Base-by-base conservation (phyloP, 2,888 invertebrate species). In the Halictus quadricinctus region DNA sequence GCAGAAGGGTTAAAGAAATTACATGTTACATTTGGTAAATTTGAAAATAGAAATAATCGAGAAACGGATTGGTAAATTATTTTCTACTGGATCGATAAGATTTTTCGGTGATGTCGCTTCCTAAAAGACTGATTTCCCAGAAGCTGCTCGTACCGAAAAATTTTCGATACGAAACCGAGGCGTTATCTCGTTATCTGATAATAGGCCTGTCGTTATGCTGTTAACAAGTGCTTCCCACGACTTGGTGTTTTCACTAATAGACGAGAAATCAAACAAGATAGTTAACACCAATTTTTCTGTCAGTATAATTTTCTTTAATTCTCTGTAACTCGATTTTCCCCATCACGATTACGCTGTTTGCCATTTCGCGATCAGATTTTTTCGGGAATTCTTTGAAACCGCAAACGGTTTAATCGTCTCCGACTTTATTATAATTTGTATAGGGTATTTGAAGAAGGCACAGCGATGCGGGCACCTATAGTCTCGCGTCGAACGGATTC, bases 181-280 rank as follows among this genome's bases (percentile, higher is more conserved):
- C 29, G 74, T 58, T 81, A 84, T 86, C 84, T 79, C 41, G 25
- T 41, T 15, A 25, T 13, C 66, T 74, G 84, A 81, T 81, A 79
- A 81, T 50, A 36, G 74, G 43, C 64, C 69, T 60, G 70, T 36
- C 43, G 46, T 54, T 25, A 21, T 25, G 2, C 1, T n/a, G 43
- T 54, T 64, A 15, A 70, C 13, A 79, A 76, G 79, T 77, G 64
- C 66, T 79, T 43, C 64, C 25, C 15, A 15, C 64, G 64, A 13
- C 6, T 15, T 64, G 15, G 29, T 64, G 15, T 64, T 64, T 64
- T 64, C 60, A 25, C 7, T 64, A 64, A 64, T 29, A 15, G 64
- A 15, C 29, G 29, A 64, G 64, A 0, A 64, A 64, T 29, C 64
- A 29, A 64, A 64, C 64, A 29, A 29, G 15, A 25, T 29, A 64